These are phyloP conservation scores for Melikaiella ostensackeni DNA, from an alignment of 2,888 invertebrate species.

Conservation along the genomic window DNA sequence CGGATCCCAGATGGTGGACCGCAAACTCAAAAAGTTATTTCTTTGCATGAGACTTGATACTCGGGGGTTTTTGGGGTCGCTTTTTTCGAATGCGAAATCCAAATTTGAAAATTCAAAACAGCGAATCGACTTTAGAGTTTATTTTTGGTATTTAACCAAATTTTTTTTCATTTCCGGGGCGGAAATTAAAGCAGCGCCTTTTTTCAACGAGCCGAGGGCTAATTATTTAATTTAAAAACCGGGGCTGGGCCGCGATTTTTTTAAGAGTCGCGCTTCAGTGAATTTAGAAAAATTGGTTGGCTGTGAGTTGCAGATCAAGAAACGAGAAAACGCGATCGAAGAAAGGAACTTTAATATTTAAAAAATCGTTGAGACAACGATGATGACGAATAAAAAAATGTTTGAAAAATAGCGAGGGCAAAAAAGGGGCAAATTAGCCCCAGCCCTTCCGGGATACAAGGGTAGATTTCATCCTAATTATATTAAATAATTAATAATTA, in stretches of 20 bases:
- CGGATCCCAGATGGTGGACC: too few species aligned
- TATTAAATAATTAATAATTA: conserved; percentile 55
- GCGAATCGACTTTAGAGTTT: too few species aligned
- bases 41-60: too few species aligned
- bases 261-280: conserved; percentile 1
- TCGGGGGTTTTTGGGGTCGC: too few species aligned
- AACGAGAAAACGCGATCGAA: conserved; percentile 15
- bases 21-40: too few species aligned
- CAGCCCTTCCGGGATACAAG: conserved; percentile 74
- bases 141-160: too few species aligned
- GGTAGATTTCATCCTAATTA: conserved; percentile 73
- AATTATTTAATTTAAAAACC: conserved; percentile 26
- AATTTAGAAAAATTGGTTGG: conserved; percentile 61
- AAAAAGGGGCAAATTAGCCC: conserved; percentile 49
- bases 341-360: conserved; percentile 12
- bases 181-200: background rate
- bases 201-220: conserved; percentile 43
- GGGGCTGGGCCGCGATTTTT: conserved; percentile 46
- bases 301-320: conserved; percentile 69
- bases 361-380: conserved; percentile 11
- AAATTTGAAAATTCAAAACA: too few species aligned
- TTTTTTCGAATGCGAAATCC: too few species aligned
- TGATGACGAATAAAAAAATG: conserved; percentile 36
- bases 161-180: background rate
- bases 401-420: conserved; percentile 52